Conservation (phyloP, 2,888 invertebrate genomes). For the Hylaea fasciaria region DNA sequence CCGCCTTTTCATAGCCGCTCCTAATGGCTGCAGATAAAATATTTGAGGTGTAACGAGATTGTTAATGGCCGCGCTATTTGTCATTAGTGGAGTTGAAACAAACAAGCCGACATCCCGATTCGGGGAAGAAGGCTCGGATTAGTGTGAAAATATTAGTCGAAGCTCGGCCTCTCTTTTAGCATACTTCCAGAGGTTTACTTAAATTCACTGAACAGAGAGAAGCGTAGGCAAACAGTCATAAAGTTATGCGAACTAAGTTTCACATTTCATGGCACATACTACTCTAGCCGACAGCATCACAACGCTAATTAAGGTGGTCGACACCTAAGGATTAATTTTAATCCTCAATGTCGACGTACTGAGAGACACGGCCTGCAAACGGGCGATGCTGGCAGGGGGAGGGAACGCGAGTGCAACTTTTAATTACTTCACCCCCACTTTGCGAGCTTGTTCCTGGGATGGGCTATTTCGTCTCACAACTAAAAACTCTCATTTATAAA, state of each 20-base stretch:
- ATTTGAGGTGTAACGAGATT: conserved; percentile 56
- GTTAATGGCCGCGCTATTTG: conserved; percentile 46
- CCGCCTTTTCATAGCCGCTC: conserved; percentile 59
- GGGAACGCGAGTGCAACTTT: conserved; percentile 64
- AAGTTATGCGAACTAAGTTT: conserved; percentile 18
- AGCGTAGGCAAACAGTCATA: not conserved
- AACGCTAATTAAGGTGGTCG: conserved; percentile 44
- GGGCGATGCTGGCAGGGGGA: conserved; percentile 36
- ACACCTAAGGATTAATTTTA: conserved; percentile 56
- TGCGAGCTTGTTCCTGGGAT: conserved; percentile 65
- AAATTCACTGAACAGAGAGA: not conserved
- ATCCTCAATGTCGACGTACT: conserved; percentile 45
- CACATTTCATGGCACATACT: conserved; percentile 31
- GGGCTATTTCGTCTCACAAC: conserved; percentile 71
- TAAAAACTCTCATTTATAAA: conserved; percentile 76
- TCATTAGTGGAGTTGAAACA: conserved; percentile 41
- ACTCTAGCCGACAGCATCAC: conserved; percentile 35
- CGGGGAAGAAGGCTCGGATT: conserved; percentile 21
- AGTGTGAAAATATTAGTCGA: conserved; percentile 24
- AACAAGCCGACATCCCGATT: conserved; percentile 17
- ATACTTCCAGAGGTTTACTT: not conserved
- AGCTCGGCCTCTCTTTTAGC: conserved; percentile 4
- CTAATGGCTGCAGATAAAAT: conserved; percentile 68
- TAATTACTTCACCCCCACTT: conserved; percentile 77
- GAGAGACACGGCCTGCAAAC: conserved; percentile 42